phyloP scores from a whole-genome alignment of 2,888 invertebrate species.

The Latrodectus hesperus region DNA sequence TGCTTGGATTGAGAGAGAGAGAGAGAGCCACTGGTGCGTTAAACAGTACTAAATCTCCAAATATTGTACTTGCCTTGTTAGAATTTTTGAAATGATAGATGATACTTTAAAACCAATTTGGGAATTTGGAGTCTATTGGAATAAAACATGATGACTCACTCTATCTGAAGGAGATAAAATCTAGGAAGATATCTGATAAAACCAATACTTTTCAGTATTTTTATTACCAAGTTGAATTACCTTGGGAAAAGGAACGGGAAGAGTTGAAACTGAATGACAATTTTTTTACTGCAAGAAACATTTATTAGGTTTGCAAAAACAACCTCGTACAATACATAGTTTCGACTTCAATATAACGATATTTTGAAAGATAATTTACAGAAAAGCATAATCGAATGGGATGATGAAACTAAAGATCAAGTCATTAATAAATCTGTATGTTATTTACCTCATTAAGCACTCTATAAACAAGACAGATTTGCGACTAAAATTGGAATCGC shows the following conservation, averaged over 20 bases:
- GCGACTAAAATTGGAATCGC: not conserved
- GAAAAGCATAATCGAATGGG: not conserved
- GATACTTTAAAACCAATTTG: not conserved
- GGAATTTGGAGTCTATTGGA: not conserved
- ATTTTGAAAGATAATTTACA: not conserved
- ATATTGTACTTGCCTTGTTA: too few relatives aligned
- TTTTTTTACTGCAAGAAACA: not conserved
- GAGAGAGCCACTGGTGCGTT: not conserved
- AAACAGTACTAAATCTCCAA: not conserved
- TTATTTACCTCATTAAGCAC: not conserved
- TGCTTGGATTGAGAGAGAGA: too few relatives aligned
- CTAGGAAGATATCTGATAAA: not conserved
- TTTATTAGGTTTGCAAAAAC: not conserved
- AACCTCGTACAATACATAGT: not conserved
- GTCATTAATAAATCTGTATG: not conserved
- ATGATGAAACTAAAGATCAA: not conserved
- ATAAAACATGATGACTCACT: not conserved
- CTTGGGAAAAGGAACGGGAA: not conserved
- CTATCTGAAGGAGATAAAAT: not conserved
- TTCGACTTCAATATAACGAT: not conserved
- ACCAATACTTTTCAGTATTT: not conserved
- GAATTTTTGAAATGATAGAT: too few relatives aligned
- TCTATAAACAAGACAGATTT: not conserved
- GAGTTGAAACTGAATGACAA: not conserved
- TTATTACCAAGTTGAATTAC: not conserved